A percentile compares a stretch with the other conserved stretches of the same genome.
Evolutionary conservation across 2,113 vertebrate species (phyloP).

Genomic region (Pollachius pollachius): DNA sequence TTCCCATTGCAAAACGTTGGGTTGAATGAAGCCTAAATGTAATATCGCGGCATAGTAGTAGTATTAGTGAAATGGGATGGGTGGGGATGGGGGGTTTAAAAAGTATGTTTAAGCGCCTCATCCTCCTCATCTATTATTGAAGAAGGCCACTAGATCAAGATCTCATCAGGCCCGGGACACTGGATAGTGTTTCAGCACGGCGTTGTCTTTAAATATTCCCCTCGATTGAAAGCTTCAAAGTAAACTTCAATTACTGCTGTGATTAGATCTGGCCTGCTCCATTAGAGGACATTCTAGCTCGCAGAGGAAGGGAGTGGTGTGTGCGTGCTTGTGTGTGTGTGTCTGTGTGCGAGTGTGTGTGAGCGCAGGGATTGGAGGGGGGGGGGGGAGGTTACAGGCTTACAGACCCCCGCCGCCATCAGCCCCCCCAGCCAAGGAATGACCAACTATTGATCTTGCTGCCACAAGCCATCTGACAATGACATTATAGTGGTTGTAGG

Average conservation of each 20-base stretch:
- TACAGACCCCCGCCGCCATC: constrained; percentile 33
- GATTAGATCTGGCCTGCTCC: constrained; percentile 78
- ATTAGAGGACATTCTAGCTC: constrained; percentile 81
- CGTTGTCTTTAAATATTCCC: constrained; percentile 78
- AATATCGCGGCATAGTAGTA: too few relatives aligned
- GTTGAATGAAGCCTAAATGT: too few relatives aligned
- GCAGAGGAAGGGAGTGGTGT: constrained; percentile 19
- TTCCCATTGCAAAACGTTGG: too few relatives aligned
- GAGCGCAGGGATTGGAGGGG: constrained; percentile 8
- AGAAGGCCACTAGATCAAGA: constrained; percentile 54
- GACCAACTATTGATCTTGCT: constrained; percentile 68
- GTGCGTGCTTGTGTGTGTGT: neutral
- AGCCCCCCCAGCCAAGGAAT: constrained; percentile 59
- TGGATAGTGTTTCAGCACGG: constrained; percentile 76
- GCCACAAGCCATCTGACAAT: constrained; percentile 67
- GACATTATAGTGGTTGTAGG: constrained; percentile 50
- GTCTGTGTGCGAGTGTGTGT: neutral
- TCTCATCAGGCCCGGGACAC: constrained; percentile 59
- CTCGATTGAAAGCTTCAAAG: constrained; percentile 78
- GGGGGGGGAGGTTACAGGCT: constrained; percentile 38
- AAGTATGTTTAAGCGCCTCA: constrained; percentile 62
- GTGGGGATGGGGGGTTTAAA: constrained; percentile 33
- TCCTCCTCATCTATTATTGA: constrained; percentile 72
- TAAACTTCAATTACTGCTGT: constrained; percentile 77
- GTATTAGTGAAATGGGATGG: neutral